Percentiles rank a stretch among this genome's conserved stretches.
Evolutionary conservation across 2,888 invertebrate genomes (phyloP).

Genomic region (Philaethria dido): DNA sequence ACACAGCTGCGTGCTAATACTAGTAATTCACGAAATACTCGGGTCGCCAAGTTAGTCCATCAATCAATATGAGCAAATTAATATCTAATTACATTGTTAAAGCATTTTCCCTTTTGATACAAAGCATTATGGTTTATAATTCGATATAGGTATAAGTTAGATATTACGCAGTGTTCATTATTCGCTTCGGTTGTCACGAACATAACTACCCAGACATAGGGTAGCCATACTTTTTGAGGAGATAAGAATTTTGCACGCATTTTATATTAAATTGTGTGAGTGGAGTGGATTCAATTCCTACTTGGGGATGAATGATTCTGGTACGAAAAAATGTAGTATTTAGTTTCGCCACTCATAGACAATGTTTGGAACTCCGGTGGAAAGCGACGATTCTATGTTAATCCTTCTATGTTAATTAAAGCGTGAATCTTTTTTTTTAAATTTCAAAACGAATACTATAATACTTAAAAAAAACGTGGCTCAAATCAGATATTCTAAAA

Average conservation of each 20-base stretch:
- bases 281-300: too few species aligned
- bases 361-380: too few species aligned
- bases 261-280: neutral
- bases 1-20: constrained; percentile 5
- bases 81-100: constrained; percentile 39
- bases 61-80: constrained; percentile 44
- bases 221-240: constrained; percentile 36
- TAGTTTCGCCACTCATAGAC: too few species aligned
- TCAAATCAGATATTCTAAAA: neutral
- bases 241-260: neutral
- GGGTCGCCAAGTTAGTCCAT: constrained; percentile 40
- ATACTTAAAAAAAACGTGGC: too few species aligned
- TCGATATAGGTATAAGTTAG: constrained; percentile 11
- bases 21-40: constrained; percentile 21
- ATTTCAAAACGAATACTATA: too few species aligned
- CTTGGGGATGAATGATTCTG: too few species aligned
- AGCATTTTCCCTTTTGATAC: constrained; percentile 26
- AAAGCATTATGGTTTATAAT: constrained; percentile 29
- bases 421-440: too few species aligned
- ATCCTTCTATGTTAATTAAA: too few species aligned
- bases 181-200: constrained; percentile 44
- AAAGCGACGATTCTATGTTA: too few species aligned
- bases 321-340: too few species aligned
- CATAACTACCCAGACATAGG: constrained; percentile 45
- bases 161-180: constrained; percentile 43